Conservation (phyloP, 1,140 invertebrate species). For the Zaprionus vittiger region DNA sequence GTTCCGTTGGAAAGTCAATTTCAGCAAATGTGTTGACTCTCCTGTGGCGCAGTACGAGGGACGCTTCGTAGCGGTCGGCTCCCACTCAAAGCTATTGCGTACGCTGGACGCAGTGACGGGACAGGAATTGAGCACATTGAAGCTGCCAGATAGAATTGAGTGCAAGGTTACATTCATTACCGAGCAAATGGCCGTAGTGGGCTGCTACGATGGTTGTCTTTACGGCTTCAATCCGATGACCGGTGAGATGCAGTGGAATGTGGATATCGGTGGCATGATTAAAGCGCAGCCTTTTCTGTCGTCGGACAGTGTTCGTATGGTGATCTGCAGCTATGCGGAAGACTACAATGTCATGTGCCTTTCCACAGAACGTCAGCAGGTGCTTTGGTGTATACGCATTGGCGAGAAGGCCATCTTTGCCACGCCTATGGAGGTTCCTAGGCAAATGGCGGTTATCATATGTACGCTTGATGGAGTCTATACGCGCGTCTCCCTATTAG, state of each 20-base stretch:
- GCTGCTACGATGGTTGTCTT: conserved; percentile 86
- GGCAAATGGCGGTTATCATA: conserved; percentile 55
- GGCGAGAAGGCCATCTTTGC: conserved; percentile 71
- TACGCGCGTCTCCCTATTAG: conserved; percentile 52
- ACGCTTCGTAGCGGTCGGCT: conserved; percentile 61
- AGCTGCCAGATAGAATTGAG: conserved; percentile 86
- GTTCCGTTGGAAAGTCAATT: conserved; percentile 84
- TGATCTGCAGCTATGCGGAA: conserved; percentile 75
- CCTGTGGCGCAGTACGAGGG: conserved; percentile 81
- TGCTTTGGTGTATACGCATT: conserved; percentile 65
- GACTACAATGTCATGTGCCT: conserved; percentile 75
- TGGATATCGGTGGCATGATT: conserved; percentile 85
- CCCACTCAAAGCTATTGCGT: conserved; percentile 72
- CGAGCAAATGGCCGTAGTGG: conserved; percentile 75
- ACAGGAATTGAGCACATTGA: conserved; percentile 74
- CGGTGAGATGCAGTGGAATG: conserved; percentile 85
- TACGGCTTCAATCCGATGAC: conserved; percentile 84
- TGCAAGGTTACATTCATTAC: conserved; percentile 84
- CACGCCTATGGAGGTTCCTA: conserved; percentile 51
- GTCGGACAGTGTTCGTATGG: conserved; percentile 43
- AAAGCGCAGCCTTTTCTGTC: conserved; percentile 84
- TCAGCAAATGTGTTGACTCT: conserved; percentile 86
- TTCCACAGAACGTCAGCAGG: conserved; percentile 52
- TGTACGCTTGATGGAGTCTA: conserved; percentile 73
- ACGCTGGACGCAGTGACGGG: conserved; percentile 57